phyloP scores from a whole-genome alignment of 2,888 invertebrate species.

The Epinotia nisella region DNA sequence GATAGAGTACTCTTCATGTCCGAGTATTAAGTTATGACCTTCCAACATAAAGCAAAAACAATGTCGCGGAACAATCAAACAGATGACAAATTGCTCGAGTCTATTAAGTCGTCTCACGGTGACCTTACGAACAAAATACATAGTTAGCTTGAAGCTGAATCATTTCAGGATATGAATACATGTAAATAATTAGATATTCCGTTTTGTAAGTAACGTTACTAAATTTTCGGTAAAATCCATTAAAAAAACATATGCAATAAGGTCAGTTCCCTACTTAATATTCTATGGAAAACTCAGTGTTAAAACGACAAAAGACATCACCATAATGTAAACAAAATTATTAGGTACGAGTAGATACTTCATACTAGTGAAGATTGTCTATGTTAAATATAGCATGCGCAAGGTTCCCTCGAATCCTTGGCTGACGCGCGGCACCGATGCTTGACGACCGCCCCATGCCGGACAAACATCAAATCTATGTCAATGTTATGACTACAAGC shows the following conservation, averaged over 20 bases:
- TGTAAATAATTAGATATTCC: not conserved
- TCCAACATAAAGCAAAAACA: conserved; percentile 38
- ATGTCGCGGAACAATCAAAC: conserved; percentile 43
- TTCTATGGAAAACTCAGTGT: conserved; percentile 16
- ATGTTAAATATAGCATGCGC: conserved; percentile 33
- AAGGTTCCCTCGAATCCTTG: conserved; percentile 49
- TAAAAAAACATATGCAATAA: conserved; percentile 2
- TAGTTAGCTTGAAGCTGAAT: conserved; percentile 6
- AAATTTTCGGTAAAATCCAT: not conserved
- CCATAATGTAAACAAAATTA: conserved; percentile 23
- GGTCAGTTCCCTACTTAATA: conserved; percentile 18
- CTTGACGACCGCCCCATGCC: conserved; percentile 54
- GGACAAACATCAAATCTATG: conserved; percentile 65
- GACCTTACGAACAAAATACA: conserved; percentile 27
- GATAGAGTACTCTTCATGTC: conserved; percentile 15
- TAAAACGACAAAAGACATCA: not conserved
- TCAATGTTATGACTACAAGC: conserved; percentile 74
- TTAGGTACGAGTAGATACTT: conserved; percentile 14
- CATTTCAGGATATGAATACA: conserved; percentile 19
- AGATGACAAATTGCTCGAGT: conserved; percentile 36
- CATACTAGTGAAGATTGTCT: conserved; percentile 20
- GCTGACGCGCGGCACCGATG: conserved; percentile 55
- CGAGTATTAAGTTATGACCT: conserved; percentile 33
- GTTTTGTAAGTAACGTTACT: not conserved
- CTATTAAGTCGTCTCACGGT: conserved; percentile 32